phyloP scores from a whole-genome alignment of 2,797 vertebrate species.

The Acipenser transmontanus region DNA sequence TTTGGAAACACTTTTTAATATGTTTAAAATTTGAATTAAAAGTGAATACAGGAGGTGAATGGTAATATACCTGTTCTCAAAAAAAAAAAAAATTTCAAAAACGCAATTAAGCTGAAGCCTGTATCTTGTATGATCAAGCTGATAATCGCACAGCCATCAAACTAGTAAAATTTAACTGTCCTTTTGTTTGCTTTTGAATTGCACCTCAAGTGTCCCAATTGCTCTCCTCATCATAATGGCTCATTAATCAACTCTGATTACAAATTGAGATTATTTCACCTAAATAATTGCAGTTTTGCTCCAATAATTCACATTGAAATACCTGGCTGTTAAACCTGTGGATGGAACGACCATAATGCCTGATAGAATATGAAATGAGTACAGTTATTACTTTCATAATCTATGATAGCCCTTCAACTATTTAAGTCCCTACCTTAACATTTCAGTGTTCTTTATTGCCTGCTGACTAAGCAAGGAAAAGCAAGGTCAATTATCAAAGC shows the following conservation, averaged over 20 bases:
- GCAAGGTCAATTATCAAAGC: constrained; percentile 63
- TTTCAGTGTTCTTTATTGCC: constrained; percentile 65
- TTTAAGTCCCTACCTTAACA: constrained; percentile 61
- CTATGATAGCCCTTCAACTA: constrained; percentile 57
- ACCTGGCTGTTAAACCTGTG: constrained; percentile 57
- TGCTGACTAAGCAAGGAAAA: constrained; percentile 66
- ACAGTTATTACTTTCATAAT: constrained; percentile 62
- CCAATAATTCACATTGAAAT: constrained; percentile 52
- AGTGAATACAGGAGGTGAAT: too few species aligned
- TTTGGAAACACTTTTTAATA: too few species aligned
- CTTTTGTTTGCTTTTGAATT: constrained; percentile 15
- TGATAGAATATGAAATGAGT: constrained; percentile 65
- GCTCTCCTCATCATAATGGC: constrained; percentile 37
- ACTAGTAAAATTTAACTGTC: constrained; percentile 10
- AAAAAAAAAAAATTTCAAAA: too few species aligned
- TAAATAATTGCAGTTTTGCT: constrained; percentile 49
- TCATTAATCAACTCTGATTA: constrained; percentile 58
- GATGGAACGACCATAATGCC: constrained; percentile 65
- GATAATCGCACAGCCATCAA: neutral
- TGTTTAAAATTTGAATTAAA: too few species aligned
- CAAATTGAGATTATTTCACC: constrained; percentile 48
- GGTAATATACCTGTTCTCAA: too few species aligned
- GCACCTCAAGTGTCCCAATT: constrained; percentile 14
- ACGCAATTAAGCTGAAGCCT: too few species aligned
- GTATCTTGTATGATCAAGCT: too few species aligned